Conservation (phyloP, 2,888 invertebrate species). For the Formica aserva region DNA sequence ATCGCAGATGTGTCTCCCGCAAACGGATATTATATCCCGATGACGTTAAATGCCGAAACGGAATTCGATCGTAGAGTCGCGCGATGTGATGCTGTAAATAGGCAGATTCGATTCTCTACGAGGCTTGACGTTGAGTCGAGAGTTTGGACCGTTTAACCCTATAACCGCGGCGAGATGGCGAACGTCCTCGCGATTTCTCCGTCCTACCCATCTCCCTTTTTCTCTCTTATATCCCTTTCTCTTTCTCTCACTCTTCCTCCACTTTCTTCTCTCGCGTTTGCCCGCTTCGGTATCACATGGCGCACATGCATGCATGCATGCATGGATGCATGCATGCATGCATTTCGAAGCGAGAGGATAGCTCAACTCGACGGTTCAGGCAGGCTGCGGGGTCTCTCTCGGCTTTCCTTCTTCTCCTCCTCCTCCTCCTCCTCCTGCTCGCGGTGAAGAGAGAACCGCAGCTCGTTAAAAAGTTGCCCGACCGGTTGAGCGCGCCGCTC, state of each 20-base stretch:
- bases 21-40: slow-evolving; percentile 53
- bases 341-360: slow-evolving; percentile 84
- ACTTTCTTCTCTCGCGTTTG: slow-evolving; percentile 43
- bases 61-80: slow-evolving; percentile 63
- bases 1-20: slow-evolving; percentile 61
- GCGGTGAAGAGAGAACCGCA: slow-evolving; percentile 76
- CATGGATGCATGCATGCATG: slow-evolving; percentile 75
- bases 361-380: slow-evolving; percentile 80
- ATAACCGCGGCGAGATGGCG: slow-evolving; percentile 67
- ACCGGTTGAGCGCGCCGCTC: slow-evolving; percentile 84
- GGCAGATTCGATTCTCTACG: slow-evolving; percentile 69
- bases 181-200: slow-evolving; percentile 14
- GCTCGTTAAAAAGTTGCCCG: slow-evolving; percentile 86
- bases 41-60: slow-evolving; percentile 64
- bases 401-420: background rate
- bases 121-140: slow-evolving; percentile 45
- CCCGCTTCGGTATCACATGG: slow-evolving; percentile 79
- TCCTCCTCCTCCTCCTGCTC: slow-evolving; percentile 78
- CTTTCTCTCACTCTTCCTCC: slow-evolving; percentile 44
- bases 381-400: slow-evolving; percentile 74
- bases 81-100: slow-evolving; percentile 63
- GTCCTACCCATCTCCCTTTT: background rate
- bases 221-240: slow-evolving; percentile 18
- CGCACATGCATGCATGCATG: slow-evolving; percentile 77
- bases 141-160: slow-evolving; percentile 73